Base-by-base conservation (phyloP, 2,888 invertebrate species). In the Drosophila monieri region DNA sequence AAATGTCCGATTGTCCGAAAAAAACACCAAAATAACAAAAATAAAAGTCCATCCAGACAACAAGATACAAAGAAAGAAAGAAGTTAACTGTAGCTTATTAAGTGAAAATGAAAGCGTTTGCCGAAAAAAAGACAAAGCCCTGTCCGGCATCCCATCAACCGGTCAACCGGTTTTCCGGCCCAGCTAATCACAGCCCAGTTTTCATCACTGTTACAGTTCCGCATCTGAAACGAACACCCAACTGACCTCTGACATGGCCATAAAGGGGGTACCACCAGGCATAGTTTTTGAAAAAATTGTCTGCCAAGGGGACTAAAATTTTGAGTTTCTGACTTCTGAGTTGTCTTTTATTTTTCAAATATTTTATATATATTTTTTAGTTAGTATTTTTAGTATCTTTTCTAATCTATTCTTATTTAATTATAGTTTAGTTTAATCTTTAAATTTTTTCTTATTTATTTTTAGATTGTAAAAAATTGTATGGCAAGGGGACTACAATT, bases 81-180 rank as follows among this genome's bases (percentile, higher is more conserved):
- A 87, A 83, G 85, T 80, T 80, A 88, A 88, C 88, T 79, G 85
- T 72, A 62, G 77, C 85, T 81, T 76, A 85, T 81, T 87, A 85
- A 85, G 83, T 87, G 85, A 85, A 85, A 85, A 85, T 84, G 85
- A 85, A 85, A 88, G 88, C 88, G 84, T 74, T 84, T 87, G 85
- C 81, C 79, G 74, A 74, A 84, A 80, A 74, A 84, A 80, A 68
- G 67, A 56, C 44, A 56, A 48, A 68, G 66, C 39, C 53, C 47
- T 35, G 15, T 37, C 55, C 51, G 56, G 48, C 44, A 58, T 44
- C 71, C 49, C 43, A 15, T 58, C 59, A 80, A 86, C 87, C 78
- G 85, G 85, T 41, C 35, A 35, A 35, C 35, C 35, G 35, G 35
- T 81, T 86, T 73, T 67, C 78, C 76, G 74, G 67, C 66, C 64